Evolutionary conservation across 2,113 vertebrate genomes (phyloP).

Genomic region (Pangasianodon hypophthalmus): DNA sequence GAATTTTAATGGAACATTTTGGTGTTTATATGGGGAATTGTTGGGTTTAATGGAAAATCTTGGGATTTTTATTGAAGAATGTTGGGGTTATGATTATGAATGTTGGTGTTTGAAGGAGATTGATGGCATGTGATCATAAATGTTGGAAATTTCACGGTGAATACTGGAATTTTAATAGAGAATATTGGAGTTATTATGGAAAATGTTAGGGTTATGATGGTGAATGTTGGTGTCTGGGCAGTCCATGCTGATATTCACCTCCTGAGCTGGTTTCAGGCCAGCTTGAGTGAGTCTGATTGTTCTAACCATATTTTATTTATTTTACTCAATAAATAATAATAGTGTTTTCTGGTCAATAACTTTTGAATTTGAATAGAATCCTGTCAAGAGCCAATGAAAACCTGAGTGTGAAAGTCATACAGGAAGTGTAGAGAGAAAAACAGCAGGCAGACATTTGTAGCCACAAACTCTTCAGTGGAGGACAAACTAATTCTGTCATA

Average conservation of each 20-base stretch:
- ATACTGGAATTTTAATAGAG: not conserved
- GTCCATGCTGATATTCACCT: not conserved
- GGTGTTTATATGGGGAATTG: not conserved
- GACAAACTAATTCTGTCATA: not conserved
- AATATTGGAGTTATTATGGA: not conserved
- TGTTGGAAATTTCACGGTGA: not conserved
- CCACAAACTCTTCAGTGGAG: not conserved
- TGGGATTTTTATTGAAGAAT: not conserved
- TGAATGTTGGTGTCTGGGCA: not conserved
- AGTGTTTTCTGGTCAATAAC: not conserved
- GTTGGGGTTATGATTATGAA: not conserved
- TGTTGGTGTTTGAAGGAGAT: not conserved
- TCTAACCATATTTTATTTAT: not conserved
- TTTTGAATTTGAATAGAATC: not conserved
- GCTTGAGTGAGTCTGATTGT: not conserved
- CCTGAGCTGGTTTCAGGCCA: not conserved
- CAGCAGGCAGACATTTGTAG: not conserved
- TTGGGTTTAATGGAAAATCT: not conserved
- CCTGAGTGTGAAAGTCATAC: not conserved
- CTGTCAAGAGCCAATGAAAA: not conserved
- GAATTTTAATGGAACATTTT: not conserved
- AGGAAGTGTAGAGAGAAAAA: too few relatives aligned
- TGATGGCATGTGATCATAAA: not conserved
- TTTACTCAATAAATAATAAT: not conserved
- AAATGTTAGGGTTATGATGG: not conserved